phyloP scores from a whole-genome alignment of 2,888 invertebrate genomes.

The Agapostemon virescens region DNA sequence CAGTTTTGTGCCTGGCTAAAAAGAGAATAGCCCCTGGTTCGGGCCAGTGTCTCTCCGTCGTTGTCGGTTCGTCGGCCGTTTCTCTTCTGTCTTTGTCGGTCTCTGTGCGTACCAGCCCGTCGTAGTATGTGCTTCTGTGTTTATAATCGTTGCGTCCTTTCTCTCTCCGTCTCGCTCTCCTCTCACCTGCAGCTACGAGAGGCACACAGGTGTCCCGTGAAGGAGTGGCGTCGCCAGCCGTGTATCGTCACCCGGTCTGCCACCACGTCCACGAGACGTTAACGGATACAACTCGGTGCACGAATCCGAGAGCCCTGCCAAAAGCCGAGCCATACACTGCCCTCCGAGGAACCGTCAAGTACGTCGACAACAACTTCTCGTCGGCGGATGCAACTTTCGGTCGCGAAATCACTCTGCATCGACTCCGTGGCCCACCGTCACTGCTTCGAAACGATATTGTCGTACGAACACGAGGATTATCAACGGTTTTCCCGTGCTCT shows the following conservation, averaged over 20 bases:
- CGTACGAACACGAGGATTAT: not conserved
- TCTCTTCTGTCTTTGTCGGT: slow-evolving; percentile 23
- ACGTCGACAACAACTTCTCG: slow-evolving; percentile 5
- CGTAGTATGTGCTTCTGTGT: slow-evolving; percentile 63
- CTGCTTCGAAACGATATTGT: slow-evolving; percentile 10
- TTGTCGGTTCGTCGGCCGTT: too few species aligned
- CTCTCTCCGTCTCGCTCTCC: slow-evolving; percentile 65
- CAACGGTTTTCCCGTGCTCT: not conserved
- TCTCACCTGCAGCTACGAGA: slow-evolving; percentile 62
- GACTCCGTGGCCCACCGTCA: slow-evolving; percentile 29
- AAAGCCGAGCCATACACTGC: slow-evolving; percentile 50
- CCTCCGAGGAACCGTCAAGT: slow-evolving; percentile 46
- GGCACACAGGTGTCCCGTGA: slow-evolving; percentile 65
- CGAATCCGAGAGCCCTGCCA: slow-evolving; percentile 59
- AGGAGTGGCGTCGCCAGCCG: slow-evolving; percentile 64
- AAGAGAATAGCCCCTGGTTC: not conserved
- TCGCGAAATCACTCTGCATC: slow-evolving; percentile 40
- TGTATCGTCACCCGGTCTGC: slow-evolving; percentile 55
- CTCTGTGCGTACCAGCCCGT: slow-evolving; percentile 48
- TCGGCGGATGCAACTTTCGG: not conserved
- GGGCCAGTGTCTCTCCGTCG: not conserved
- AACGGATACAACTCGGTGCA: slow-evolving; percentile 11
- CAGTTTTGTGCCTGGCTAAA: slow-evolving; percentile 24
- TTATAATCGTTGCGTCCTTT: slow-evolving; percentile 67
- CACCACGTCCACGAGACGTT: slow-evolving; percentile 27